phyloP scores from a whole-genome alignment of 2,797 vertebrate genomes.

The Monodelphis domestica region DNA sequence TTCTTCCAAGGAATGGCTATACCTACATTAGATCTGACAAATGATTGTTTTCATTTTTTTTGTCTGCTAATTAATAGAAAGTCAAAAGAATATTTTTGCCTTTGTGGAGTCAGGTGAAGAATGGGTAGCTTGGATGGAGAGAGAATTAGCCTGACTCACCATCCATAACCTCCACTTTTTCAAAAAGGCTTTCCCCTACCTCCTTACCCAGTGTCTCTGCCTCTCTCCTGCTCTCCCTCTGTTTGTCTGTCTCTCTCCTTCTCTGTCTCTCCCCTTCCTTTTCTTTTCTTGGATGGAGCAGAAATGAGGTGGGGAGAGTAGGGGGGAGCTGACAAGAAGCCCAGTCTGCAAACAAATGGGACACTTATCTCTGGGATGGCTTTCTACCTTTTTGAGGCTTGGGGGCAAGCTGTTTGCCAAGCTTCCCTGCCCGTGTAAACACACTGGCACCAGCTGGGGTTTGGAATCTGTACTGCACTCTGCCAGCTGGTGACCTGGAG shows the following conservation, averaged over 20 bases:
- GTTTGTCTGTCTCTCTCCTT: no score
- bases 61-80: background rate
- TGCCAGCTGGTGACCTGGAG: conserved; percentile 76
- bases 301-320: background rate
- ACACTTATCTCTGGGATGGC: conserved; percentile 61
- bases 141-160: conserved; percentile 4
- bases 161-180: background rate
- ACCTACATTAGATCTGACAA: background rate
- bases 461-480: conserved; percentile 69
- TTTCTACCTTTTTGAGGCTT: conserved; percentile 75
- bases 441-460: conserved; percentile 80
- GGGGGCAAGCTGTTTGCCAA: conserved; percentile 73
- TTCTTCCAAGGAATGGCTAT: background rate
- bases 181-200: conserved; percentile 9
- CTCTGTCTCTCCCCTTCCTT: background rate
- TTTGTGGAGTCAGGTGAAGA: background rate
- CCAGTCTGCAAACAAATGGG: conserved; percentile 45
- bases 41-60: background rate
- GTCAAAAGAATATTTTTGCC: background rate
- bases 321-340: background rate
- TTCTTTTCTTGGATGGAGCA: background rate
- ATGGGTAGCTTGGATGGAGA: background rate
- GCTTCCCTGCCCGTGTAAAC: conserved; percentile 75
- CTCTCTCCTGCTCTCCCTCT: background rate
- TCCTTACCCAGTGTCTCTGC: no score